A percentile compares a stretch with the other conserved stretches of the same genome.
Evolutionary conservation across 2,113 vertebrate genomes (phyloP).

Genomic region (Archocentrus centrarchus): DNA sequence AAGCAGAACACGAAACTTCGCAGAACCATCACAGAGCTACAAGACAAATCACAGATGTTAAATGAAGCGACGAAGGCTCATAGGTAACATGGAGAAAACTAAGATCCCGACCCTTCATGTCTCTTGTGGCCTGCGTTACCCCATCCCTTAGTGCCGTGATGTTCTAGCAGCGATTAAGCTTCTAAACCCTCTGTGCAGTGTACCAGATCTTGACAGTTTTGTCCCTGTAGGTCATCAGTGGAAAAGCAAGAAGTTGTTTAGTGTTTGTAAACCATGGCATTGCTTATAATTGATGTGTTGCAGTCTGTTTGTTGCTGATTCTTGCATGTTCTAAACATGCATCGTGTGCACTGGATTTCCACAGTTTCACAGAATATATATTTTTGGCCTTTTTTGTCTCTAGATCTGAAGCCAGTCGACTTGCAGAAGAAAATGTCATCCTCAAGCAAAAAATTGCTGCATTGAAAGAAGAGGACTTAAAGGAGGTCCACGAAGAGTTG

Average conservation of each 20-base stretch:
- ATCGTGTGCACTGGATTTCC: fast-evolving
- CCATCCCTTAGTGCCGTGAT: slow-evolving; percentile 47
- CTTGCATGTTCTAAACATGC: not conserved
- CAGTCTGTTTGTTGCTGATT: not conserved
- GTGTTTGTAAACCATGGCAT: not conserved
- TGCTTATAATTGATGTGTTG: not conserved
- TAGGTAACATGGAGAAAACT: slow-evolving; percentile 86
- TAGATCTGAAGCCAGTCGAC: slow-evolving; percentile 86
- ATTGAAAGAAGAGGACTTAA: slow-evolving; percentile 86
- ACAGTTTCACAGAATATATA: not conserved
- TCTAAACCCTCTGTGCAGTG: not conserved
- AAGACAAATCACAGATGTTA: slow-evolving; percentile 80
- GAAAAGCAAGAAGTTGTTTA: not conserved
- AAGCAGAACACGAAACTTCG: slow-evolving; percentile 75
- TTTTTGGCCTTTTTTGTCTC: not conserved
- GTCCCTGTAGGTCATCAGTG: slow-evolving; percentile 14
- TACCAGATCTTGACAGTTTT: slow-evolving; percentile 6
- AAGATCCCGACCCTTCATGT: slow-evolving; percentile 35
- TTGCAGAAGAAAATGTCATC: slow-evolving; percentile 85
- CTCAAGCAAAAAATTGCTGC: slow-evolving; percentile 83
- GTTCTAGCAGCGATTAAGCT: not conserved
- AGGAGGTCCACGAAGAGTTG: slow-evolving; percentile 84
- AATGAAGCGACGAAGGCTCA: slow-evolving; percentile 82
- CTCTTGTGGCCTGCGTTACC: slow-evolving; percentile 30
- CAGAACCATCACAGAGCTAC: slow-evolving; percentile 75